These are phyloP conservation scores for Polypedilum vanderplanki DNA, from an alignment of 1,140 invertebrate genomes.

Conservation along the genomic window DNA sequence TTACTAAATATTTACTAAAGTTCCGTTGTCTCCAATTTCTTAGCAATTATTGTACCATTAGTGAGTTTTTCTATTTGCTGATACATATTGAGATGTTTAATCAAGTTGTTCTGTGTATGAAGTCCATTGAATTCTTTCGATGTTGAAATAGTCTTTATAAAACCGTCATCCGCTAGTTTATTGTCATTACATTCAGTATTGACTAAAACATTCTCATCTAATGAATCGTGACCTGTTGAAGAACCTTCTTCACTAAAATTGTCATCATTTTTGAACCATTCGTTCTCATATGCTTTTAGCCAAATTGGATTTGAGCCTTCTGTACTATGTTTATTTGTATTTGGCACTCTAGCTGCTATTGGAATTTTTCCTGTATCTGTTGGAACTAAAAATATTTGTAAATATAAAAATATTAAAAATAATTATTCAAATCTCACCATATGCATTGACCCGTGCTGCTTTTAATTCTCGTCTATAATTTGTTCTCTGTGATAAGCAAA, in stretches of 20 bases:
- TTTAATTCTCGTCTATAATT: conserved; percentile 81
- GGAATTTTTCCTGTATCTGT: conserved; percentile 30
- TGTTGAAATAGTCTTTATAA: conserved; percentile 46
- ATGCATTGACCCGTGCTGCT: conserved; percentile 86
- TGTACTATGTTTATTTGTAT: conserved; percentile 88
- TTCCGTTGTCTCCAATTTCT: conserved; percentile 82
- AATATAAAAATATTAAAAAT: conserved; percentile 34
- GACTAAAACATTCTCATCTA: conserved; percentile 77
- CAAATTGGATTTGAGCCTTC: conserved; percentile 93
- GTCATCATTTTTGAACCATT: conserved; percentile 86
- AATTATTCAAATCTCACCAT: conserved; percentile 56
- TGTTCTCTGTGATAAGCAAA: conserved; percentile 75
- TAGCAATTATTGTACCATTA: conserved; percentile 51
- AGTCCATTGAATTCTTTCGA: conserved; percentile 45
- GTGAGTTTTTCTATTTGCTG: conserved; percentile 55
- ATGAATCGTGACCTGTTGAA: conserved; percentile 70
- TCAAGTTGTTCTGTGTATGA: conserved; percentile 47
- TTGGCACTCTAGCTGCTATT: conserved; percentile 65
- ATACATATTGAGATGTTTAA: conserved; percentile 57
- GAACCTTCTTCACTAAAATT: conserved; percentile 58
- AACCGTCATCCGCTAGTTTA: conserved; percentile 50
- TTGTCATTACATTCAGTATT: conserved; percentile 49
- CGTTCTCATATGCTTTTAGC: conserved; percentile 89
- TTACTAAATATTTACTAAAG: conserved; percentile 44
- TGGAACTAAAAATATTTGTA: neutral